These are phyloP conservation scores for Gymnocheta viridis DNA, from an alignment of 2,888 invertebrate species.

Conservation along the genomic window DNA sequence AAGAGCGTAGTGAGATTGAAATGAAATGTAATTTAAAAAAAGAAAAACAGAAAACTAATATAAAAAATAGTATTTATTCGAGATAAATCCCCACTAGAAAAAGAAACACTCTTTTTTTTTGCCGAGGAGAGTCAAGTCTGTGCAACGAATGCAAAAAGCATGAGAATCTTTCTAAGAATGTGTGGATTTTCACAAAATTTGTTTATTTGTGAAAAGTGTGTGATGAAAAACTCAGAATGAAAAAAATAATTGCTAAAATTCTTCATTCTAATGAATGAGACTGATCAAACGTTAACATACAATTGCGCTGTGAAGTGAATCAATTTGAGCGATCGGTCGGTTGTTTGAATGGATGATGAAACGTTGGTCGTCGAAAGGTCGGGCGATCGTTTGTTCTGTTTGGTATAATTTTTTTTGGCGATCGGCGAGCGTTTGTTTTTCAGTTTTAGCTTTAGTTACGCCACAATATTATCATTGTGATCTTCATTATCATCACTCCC, in stretches of 20 bases:
- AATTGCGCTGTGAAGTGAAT: constrained; percentile 62
- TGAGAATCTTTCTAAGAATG: constrained; percentile 10
- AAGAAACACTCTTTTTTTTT: constrained; percentile 1
- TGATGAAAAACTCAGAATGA: neutral
- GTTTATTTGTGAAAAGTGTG: constrained; percentile 55
- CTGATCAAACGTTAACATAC: constrained; percentile 33
- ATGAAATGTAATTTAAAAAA: constrained; percentile 19
- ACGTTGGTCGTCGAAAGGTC: neutral
- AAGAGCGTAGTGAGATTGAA: constrained; percentile 56
- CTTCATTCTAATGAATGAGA: constrained; percentile 52
- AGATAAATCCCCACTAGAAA: constrained; percentile 21
- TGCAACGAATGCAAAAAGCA: neutral
- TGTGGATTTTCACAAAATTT: constrained; percentile 51
- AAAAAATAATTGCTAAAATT: constrained; percentile 34
- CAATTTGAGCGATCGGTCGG: constrained; percentile 37
- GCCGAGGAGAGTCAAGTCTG: neutral
- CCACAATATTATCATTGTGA: constrained; percentile 45
- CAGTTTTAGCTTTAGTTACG: constrained; percentile 13
- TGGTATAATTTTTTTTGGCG: constrained; percentile 16
- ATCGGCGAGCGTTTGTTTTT: constrained; percentile 9
- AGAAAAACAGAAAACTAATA: constrained; percentile 2
- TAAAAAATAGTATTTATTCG: constrained; percentile 29
- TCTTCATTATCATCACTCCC: constrained; percentile 26
- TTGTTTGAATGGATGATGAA: neutral
- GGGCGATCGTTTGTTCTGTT: constrained; percentile 20